Conservation (phyloP, 2,797 vertebrate species). For the Danio jaintianensis region DNA sequence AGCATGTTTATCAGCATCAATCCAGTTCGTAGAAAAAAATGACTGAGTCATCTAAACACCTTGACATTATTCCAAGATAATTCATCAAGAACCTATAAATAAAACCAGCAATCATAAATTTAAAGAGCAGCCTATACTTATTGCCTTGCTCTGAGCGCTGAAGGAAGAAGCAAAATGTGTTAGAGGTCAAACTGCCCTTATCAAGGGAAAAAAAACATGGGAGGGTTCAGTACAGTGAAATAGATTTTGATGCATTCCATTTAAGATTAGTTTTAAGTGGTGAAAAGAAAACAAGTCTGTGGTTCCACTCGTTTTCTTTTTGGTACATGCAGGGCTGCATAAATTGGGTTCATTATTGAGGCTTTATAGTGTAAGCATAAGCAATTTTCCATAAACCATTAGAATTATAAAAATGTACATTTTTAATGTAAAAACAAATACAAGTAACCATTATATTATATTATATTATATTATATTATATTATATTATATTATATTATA, state of each 20-base stretch:
- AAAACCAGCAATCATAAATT: slow-evolving; percentile 44
- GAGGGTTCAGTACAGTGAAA: slow-evolving; percentile 5
- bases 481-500: too few species aligned
- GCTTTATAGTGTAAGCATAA: too few species aligned
- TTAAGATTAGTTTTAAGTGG: neutral
- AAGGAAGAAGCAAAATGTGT: neutral
- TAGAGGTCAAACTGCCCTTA: slow-evolving; percentile 26
- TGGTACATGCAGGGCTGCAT: neutral
- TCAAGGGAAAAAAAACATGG: slow-evolving; percentile 3
- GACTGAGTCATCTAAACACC: neutral
- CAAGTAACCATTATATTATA: too few species aligned
- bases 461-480: too few species aligned
- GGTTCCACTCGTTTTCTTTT: neutral
- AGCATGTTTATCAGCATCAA: slow-evolving; percentile 32
- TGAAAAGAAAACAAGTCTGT: neutral
- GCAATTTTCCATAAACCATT: neutral
- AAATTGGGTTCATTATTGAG: too few species aligned
- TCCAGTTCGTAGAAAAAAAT: slow-evolving; percentile 12
- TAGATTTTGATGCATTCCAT: slow-evolving; percentile 21
- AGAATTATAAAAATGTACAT: neutral
- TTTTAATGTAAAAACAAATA: neutral
- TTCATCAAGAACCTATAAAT: slow-evolving; percentile 54
- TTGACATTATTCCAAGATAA: slow-evolving; percentile 35
- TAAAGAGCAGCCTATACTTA: slow-evolving; percentile 8
- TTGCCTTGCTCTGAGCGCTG: neutral